These are phyloP conservation scores for Mustelus asterias DNA, from an alignment of 2,113 vertebrate genomes.

Conservation along the genomic window DNA sequence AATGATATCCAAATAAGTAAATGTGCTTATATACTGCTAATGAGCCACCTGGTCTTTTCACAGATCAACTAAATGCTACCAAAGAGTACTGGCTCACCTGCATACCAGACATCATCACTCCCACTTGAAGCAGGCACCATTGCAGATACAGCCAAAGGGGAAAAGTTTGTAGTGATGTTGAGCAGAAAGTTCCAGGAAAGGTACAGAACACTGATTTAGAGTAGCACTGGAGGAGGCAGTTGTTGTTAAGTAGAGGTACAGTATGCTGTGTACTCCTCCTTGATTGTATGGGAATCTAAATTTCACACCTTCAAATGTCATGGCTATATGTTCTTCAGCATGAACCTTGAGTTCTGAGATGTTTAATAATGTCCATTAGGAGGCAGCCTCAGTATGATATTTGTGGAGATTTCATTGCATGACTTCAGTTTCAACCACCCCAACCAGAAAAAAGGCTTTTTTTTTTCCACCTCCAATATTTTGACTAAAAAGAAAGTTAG, in stretches of 20 bases:
- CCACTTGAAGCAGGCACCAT: conserved; percentile 22
- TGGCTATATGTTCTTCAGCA: too few relatives aligned
- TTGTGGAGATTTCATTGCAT: neutral
- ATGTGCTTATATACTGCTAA: neutral
- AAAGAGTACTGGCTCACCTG: neutral
- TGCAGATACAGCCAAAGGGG: conserved; percentile 13
- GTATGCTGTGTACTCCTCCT: neutral
- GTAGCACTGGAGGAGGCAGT: neutral
- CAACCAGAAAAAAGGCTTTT: neutral
- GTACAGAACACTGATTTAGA: conserved; percentile 12
- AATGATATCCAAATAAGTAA: neutral
- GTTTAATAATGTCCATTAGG: too few relatives aligned
- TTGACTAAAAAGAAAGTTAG: neutral
- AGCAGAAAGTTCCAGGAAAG: neutral
- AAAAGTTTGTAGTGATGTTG: conserved; percentile 13
- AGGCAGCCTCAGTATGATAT: too few relatives aligned
- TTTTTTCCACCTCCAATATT: neutral
- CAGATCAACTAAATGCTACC: neutral
- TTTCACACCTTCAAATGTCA: too few relatives aligned
- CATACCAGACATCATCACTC: neutral
- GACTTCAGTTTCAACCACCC: neutral
- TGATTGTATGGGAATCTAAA: neutral
- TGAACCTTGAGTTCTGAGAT: too few relatives aligned
- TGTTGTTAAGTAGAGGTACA: neutral
- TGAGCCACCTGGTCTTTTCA: neutral